phyloP scores from a whole-genome alignment of 2,113 vertebrate species.

The Brevimyrus niger region DNA sequence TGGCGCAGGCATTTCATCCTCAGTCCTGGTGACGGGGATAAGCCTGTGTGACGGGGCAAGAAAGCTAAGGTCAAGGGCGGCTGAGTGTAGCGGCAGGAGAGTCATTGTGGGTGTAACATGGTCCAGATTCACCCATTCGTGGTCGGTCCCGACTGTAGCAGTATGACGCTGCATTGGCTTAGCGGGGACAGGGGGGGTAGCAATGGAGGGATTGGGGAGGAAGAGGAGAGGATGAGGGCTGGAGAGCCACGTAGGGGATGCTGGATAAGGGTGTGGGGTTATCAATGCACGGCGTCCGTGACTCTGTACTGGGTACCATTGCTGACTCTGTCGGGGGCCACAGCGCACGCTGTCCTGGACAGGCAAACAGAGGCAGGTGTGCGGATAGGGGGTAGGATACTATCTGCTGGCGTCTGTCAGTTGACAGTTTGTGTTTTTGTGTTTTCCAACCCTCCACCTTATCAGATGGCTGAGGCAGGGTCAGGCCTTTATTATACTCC shows the following conservation, averaged over 20 bases:
- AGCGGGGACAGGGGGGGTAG: not conserved
- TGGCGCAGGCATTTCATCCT: not conserved
- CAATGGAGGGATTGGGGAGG: not conserved
- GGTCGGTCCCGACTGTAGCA: not conserved
- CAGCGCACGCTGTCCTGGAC: conserved; percentile 64
- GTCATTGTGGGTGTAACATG: not conserved
- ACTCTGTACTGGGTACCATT: conserved; percentile 57
- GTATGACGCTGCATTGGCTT: not conserved
- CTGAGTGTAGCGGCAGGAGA: not conserved
- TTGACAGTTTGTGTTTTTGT: conserved; percentile 46
- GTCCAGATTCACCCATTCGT: not conserved
- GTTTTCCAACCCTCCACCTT: conserved; percentile 28
- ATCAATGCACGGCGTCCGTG: conserved; percentile 60
- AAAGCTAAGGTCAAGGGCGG: not conserved
- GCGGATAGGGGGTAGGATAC: conserved; percentile 60
- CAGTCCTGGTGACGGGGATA: not conserved
- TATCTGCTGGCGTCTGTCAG: conserved; percentile 45
- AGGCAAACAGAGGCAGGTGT: not conserved
- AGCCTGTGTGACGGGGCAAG: not conserved
- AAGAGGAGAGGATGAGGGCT: not conserved
- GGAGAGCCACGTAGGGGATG: not conserved
- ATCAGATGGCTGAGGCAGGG: conserved; percentile 23
- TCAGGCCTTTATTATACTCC: conserved; percentile 38
- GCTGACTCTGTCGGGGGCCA: conserved; percentile 71
- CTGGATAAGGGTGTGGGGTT: conserved; percentile 47